Conservation (phyloP, 2,113 vertebrate genomes). For the Pristiophorus japonicus region DNA sequence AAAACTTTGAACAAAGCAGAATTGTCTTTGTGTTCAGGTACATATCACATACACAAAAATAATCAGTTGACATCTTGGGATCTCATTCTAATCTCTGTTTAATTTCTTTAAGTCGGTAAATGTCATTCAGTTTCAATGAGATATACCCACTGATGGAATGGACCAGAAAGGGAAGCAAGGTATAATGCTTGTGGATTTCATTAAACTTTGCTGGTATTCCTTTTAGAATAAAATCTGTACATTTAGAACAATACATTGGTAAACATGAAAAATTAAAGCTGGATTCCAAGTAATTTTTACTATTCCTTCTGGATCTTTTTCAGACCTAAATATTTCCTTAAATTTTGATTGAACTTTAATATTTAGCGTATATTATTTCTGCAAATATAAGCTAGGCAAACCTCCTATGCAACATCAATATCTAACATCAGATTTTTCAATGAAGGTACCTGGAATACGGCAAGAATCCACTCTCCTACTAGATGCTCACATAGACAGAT, state of each 20-base stretch:
- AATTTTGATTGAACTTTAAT: not conserved
- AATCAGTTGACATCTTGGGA: not conserved
- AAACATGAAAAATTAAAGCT: not conserved
- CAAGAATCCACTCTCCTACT: not conserved
- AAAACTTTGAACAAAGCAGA: not conserved
- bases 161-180: not conserved
- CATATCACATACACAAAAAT: not conserved
- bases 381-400: constrained; percentile 3
- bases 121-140: not conserved
- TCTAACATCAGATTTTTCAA: not conserved
- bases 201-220: not conserved
- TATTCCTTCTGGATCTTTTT: not conserved
- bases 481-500: not conserved
- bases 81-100: not conserved
- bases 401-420: not conserved
- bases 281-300: not conserved
- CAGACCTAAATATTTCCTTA: not conserved
- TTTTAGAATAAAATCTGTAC: not conserved
- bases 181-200: not conserved
- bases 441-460: not conserved
- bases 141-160: not conserved
- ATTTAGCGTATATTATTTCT: not conserved
- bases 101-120: not conserved
- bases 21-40: not conserved
- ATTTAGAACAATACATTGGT: not conserved